Base-by-base conservation (phyloP, 2,797 vertebrate genomes). In the Tokudaia tokunoshimensis region DNA sequence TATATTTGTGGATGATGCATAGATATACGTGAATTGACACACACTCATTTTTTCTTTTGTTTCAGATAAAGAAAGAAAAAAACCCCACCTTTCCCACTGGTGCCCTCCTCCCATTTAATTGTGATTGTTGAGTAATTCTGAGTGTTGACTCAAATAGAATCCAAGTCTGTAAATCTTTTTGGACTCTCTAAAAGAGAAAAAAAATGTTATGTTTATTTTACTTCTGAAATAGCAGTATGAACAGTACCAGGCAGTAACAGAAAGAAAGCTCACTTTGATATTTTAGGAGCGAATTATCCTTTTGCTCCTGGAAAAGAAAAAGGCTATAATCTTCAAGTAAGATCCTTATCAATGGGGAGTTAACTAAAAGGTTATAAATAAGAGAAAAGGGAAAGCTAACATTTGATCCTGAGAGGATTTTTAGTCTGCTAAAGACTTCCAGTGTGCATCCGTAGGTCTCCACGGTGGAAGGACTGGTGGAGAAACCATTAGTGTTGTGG, bases 211-310 rank as follows among this genome's bases (percentile, higher is more conserved):
- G 41, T 98, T 97, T 94, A 91, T 97, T 98, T 98, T 98, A 95
- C 96, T 98, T 97, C 94, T 98, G 97, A 97, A 97, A 98, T 96
- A 98, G 80, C 85, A 97, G 95, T 97, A 97, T 95, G 98, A 97
- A 76, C 97, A 98, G 87, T 86, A 86, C 5, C 74, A 80, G 52
- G 47, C 90, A 96, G 96, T 94, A 97, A 94, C 37, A 90, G 29
- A 94, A 85, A 67, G 50, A 88, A 94, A 97, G 86, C 74, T 97
- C 95, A 97, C n/a, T 59, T 0, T 17, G 80, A 92, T 90, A 81
- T 92, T 80, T 81, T 79, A 95, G 29, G n/a, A 84, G 70, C 84
- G 1, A 34, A 84, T 91, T 24, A 78, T 91, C n/a, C 81, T 92
- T 94, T 97, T 95, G 95, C 95, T 94, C 0, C 0, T 96, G 97